Base-by-base conservation (phyloP, 2,888 invertebrate genomes). In the Mystacides longicornis region DNA sequence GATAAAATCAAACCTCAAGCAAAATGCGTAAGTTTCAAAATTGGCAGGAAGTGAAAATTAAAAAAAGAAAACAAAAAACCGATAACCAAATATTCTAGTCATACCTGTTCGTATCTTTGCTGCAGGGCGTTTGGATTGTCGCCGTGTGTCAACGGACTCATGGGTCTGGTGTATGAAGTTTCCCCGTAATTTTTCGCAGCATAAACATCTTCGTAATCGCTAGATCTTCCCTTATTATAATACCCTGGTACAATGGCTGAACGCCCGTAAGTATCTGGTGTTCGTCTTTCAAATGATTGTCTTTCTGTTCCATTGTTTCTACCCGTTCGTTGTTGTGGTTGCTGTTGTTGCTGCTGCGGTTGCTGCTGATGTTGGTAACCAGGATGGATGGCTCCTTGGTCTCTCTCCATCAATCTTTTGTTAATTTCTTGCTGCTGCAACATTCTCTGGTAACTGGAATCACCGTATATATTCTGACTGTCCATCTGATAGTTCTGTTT, bases 151-250 rank as follows among this genome's bases (percentile, higher is more conserved):
- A 79, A 72, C 27, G 81, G 78, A 66, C 82, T 84, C 37, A 83
- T 71, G 1, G 85, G 83, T 57, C 85, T 77, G 23, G 79, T 75
- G 63, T 84, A 83, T 55, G 79, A 73, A 67, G 78, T 47, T 21
- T 57, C 55, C n/a, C 46, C 72, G 57, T 70, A 71, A 64, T 72
- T 68, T 62, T 72, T 73, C 58, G 73, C 73, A 23, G 69, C 66
- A 66, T 85, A 89, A 19, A 90, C 82, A 64, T 90, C 90, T 72
- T 90, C 89, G 65, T 90, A 90, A 67, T 90, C 89, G 1, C 80
- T 79, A 31, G 75, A 71, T 64, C 71, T 72, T 42, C 69, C 71
- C 62, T 72, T 74, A 54, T 66, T 68, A 3, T 63, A 55, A 57
- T 75, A 72, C 9, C 71, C 67, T 11, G 68, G 74, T 69, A 75